Conservation (phyloP, 2,797 vertebrate species). For the Paramormyrops hopkinsi region DNA sequence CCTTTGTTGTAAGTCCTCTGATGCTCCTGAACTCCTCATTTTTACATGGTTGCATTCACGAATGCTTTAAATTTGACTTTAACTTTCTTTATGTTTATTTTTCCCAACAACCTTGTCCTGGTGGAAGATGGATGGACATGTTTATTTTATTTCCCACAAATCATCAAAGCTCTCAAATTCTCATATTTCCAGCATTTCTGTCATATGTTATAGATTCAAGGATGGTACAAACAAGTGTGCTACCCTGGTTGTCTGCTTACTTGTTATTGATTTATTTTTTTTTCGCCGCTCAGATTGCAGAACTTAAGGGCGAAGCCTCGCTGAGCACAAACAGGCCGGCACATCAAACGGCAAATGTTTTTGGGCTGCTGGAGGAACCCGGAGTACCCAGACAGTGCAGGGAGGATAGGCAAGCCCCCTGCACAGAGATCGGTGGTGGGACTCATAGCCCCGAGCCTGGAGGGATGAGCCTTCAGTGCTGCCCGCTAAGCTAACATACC, state of each 20-base stretch:
- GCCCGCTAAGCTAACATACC: background rate
- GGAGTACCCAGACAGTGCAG: background rate
- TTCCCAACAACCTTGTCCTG: background rate
- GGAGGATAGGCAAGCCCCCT: background rate
- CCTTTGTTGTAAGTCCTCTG: background rate
- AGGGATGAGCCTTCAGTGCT: background rate
- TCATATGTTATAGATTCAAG: background rate
- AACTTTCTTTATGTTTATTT: background rate
- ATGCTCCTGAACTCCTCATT: background rate
- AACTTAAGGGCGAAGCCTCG: background rate
- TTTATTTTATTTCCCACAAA: background rate
- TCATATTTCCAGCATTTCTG: background rate
- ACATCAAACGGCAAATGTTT: background rate
- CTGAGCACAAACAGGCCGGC: background rate
- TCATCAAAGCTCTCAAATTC: background rate
- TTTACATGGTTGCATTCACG: background rate
- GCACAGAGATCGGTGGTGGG: background rate
- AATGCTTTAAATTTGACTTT: background rate
- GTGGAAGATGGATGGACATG: background rate
- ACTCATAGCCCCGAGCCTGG: background rate
- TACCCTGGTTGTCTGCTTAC: background rate
- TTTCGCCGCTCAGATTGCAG: background rate
- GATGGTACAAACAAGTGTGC: background rate
- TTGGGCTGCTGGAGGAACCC: background rate
- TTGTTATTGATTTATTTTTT: background rate